These are phyloP conservation scores for Eira barbara DNA, from an alignment of 2,113 vertebrate genomes.

Conservation along the genomic window DNA sequence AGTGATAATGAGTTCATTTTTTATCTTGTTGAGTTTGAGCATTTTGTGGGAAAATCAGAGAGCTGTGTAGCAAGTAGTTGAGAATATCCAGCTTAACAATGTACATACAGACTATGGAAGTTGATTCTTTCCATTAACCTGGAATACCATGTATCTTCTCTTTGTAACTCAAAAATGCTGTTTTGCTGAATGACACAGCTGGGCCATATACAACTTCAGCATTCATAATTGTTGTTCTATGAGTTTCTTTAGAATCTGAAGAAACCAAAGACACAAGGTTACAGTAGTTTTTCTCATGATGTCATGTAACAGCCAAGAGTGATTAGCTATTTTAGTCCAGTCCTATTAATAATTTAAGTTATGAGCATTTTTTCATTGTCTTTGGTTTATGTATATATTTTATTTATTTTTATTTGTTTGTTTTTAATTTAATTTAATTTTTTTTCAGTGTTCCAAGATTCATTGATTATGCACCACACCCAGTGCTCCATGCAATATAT, in stretches of 20 bases:
- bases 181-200: neutral
- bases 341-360: neutral
- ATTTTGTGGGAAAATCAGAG: neutral
- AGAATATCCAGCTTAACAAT: neutral
- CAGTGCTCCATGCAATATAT: no score
- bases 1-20: neutral
- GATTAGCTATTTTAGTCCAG: neutral
- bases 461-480: no score
- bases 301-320: neutral
- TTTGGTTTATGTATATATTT: neutral
- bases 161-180: neutral
- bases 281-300: neutral
- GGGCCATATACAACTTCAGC: neutral
- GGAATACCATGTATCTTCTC: neutral
- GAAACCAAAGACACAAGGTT: neutral
- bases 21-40: neutral
- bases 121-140: neutral
- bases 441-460: no score
- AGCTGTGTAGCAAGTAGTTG: neutral
- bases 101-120: neutral
- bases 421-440: no score
- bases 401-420: no score
- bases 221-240: neutral
- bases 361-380: neutral
- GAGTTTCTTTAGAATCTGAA: neutral